Evolutionary conservation across 2,888 invertebrate species (phyloP), one percentile per base, ranked within the genome.

Genomic region (Cerceris ruficornis): DNA sequence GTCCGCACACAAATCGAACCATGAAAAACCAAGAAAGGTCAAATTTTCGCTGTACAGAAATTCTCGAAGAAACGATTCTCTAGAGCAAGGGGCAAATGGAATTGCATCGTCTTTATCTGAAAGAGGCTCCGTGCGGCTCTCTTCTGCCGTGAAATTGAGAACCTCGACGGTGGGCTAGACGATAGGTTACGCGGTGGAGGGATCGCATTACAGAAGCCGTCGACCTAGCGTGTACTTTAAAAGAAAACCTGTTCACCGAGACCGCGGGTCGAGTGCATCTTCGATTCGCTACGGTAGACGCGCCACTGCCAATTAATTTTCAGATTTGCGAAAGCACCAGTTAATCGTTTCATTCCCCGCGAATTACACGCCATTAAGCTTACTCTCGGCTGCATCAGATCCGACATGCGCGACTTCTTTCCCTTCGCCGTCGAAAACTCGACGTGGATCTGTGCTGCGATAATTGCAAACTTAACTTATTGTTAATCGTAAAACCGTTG

Each of bases 171-270:
- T 78, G 77, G 78, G 81, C 85, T 85, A 83, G 84, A 85, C 77
- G 84, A 84, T 87, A 83, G 78, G 76, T 87, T 80, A 80, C 81
- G 68, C 81, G 83, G 85, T 82, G 66, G 71, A 77, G 69, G 82
- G 78, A 84, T 89, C 88, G 82, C 77, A 81, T 89, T 88, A 86
- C 88, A 81, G 83, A 85, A 88, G 86, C 84, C 84, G 87, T 86
- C 85, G 85, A 87, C 85, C 87, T 79, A 77, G 68, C 81, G 55
- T 39, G 68, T 41, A 66, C 74, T 75, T 80, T 64, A 58, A 73
- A 81, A 82, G 80, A 79, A 74, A 80, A 80, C 78, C 77, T 65
- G 79, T 70, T 77, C 67, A 52, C 65, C 42, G 69, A 75, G 75
- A 54, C 46, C 61, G 68, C 68, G 41, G 41, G 59, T 15, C 15